Base-by-base conservation (phyloP, 2,888 invertebrate species). In the Pollenia amentaria region DNA sequence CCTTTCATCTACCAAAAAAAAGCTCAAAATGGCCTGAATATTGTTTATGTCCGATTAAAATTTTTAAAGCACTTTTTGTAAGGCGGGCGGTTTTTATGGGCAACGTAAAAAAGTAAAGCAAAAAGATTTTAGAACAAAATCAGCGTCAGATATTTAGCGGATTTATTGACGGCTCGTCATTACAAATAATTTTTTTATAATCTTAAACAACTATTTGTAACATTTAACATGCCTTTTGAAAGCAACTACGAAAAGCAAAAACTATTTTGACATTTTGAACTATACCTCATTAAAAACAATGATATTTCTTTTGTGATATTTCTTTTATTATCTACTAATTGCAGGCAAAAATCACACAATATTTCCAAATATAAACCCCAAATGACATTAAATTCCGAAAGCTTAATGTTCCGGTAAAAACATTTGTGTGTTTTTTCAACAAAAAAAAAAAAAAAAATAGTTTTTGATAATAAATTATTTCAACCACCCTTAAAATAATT, bases 281-380 rank as follows among this genome's bases (percentile, higher is more conserved):
- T 38, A 55, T 44, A 67, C 65, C 53, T 46, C 55, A 67, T 77
- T 29, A 29, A 0, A 29, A 6, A n/a, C n/a, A n/a, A 46, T 67
- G 77, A 77, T 67, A 46, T 42, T 75, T 18, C 9, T 51, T 29
- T 53, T 64, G 55, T 67, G 77, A 77, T 67, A 46, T 42, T 75
- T 18, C 9, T 51, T 29, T 53, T 64, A 2, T 44, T 42, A 64
- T 53, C 18, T 53, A 29, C n/a, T 16, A 16, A 44, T 46, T 55
- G 1, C 65, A 12, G 10, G 7, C 11, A 40, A 67, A 18, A 44
- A 77, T 65, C 65, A 8, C 12, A 77, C 10, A 60, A 46, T 38
- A n/a, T 16, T 72, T 14, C 1, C 8, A 21, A 42, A 70, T 11
- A 48, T 38, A 10, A 55, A 65, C 12, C 65, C 38, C 29, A 77